These are phyloP conservation scores for Leptopilina syphax DNA, from an alignment of 2,888 invertebrate genomes.

Conservation along the genomic window DNA sequence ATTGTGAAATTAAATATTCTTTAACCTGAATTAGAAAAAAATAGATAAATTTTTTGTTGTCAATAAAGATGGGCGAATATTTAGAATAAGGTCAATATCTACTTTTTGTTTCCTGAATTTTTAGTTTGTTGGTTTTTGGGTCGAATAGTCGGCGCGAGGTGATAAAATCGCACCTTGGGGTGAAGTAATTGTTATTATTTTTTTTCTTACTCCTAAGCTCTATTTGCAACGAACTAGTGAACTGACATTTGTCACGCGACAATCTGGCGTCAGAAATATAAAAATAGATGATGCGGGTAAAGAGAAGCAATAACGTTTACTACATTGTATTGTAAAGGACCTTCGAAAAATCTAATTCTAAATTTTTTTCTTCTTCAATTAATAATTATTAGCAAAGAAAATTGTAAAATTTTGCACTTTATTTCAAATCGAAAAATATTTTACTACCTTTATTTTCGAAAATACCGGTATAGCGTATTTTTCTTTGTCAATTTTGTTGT, in stretches of 20 bases:
- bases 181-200: constrained; percentile 40
- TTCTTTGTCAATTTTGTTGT: too few relatives aligned
- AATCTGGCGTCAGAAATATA: constrained; percentile 44
- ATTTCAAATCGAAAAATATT: too few relatives aligned
- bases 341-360: constrained; percentile 46
- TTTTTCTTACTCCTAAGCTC: constrained; percentile 35
- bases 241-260: constrained; percentile 49
- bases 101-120: neutral
- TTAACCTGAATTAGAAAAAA: too few relatives aligned
- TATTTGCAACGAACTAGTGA: constrained; percentile 39
- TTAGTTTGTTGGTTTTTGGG: neutral
- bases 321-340: constrained; percentile 45
- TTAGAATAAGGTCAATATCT: neutral
- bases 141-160: neutral
- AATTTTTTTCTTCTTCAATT: too few relatives aligned
- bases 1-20: too few relatives aligned
- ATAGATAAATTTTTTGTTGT: too few relatives aligned
- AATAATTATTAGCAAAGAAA: too few relatives aligned
- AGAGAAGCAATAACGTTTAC: constrained; percentile 50
- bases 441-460: too few relatives aligned
- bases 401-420: too few relatives aligned
- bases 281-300: constrained; percentile 51
- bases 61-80: too few relatives aligned
- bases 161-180: constrained; percentile 22
- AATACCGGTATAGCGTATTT: too few relatives aligned